A percentile compares a stretch with the other conserved stretches of the same genome.
Evolutionary conservation across 2,113 vertebrate genomes (phyloP).

Genomic region (Eudyptes chrysolophus): DNA sequence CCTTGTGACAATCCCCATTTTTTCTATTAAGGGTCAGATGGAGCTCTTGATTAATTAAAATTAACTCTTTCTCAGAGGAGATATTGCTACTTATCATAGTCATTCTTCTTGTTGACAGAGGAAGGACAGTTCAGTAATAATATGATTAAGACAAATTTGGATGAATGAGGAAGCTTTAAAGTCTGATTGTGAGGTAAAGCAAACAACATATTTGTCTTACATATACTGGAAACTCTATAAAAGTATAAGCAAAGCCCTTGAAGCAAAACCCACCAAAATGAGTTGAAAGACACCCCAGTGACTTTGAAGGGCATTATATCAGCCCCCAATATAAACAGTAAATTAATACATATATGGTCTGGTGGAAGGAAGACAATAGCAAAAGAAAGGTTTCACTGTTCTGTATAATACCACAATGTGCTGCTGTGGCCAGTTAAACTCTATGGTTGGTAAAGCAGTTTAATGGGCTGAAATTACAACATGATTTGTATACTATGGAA

Average conservation of each 20-base stretch:
- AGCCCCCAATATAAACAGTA: neutral
- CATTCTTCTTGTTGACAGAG: neutral
- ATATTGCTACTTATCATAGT: neutral
- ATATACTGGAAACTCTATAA: neutral
- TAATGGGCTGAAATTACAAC: neutral
- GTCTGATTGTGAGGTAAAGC: neutral
- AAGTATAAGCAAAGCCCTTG: neutral
- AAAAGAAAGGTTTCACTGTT: neutral
- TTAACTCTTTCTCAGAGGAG: conserved; percentile 37
- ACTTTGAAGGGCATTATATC: neutral
- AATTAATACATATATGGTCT: neutral
- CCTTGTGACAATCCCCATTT: neutral
- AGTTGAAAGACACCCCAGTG: neutral
- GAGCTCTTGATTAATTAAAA: conserved; percentile 38
- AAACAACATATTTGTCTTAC: neutral
- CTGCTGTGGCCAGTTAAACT: neutral
- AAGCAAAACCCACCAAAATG: neutral
- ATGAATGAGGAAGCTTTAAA: neutral
- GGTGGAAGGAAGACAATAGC: neutral
- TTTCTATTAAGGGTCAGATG: conserved; percentile 1
- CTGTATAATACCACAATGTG: neutral
- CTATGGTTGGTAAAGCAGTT: neutral
- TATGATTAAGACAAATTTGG: neutral
- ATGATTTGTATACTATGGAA: neutral
- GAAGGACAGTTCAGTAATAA: neutral